These are phyloP conservation scores for Myotis planiceps DNA, from an alignment of 2,797 vertebrate genomes.

Conservation along the genomic window DNA sequence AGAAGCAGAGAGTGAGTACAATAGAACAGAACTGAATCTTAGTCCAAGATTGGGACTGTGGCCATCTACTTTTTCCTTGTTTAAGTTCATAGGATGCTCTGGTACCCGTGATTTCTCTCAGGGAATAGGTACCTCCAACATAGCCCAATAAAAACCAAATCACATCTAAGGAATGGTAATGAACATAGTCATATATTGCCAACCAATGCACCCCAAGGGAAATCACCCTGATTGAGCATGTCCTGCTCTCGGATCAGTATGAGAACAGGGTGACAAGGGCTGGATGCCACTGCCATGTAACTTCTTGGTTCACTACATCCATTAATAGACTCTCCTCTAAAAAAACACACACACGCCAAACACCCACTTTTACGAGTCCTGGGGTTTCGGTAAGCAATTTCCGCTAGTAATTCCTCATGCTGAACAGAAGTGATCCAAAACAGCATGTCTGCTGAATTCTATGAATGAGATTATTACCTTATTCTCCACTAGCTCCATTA, in stretches of 20 bases:
- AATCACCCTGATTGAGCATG: not conserved
- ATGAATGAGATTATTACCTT: not conserved
- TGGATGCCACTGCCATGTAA: not conserved
- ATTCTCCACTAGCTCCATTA: not conserved
- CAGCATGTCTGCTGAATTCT: not conserved
- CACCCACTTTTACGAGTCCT: not conserved
- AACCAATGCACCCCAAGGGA: not conserved
- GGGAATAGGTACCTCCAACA: not conserved
- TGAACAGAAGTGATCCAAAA: not conserved
- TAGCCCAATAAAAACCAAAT: not conserved
- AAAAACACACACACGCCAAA: too few relatives aligned
- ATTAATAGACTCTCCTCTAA: not conserved
- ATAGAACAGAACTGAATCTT: not conserved
- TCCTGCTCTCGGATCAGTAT: not conserved
- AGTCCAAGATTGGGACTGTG: not conserved
- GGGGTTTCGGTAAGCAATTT: not conserved
- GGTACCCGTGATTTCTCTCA: not conserved
- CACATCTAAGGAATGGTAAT: not conserved
- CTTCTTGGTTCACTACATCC: not conserved
- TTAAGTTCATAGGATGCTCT: not conserved
- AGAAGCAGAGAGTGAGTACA: not conserved
- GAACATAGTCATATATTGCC: not conserved
- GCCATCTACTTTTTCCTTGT: not conserved
- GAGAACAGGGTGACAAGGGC: not conserved
- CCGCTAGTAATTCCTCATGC: not conserved